Conservation (phyloP, 2,888 invertebrate species). For the Ophion slaviceki region DNA sequence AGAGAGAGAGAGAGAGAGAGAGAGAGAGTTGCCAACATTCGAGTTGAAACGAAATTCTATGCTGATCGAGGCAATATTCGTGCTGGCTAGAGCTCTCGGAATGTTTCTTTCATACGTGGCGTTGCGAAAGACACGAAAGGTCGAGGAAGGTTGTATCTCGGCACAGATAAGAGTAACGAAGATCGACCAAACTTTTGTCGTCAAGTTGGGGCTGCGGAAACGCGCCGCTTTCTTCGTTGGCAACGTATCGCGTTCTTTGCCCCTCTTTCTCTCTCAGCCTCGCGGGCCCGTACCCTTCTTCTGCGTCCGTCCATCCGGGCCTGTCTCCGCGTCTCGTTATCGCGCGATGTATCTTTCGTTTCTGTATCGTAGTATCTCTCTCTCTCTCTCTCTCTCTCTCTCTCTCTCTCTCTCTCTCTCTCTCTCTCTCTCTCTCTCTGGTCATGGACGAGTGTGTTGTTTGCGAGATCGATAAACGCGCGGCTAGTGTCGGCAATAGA, state of each 20-base stretch:
- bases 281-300: conserved; percentile 27
- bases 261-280: conserved; percentile 26
- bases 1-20: no score
- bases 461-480: conserved; percentile 57
- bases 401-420: conserved; percentile 46
- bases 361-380: conserved; percentile 49
- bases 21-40: no score
- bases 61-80: no score
- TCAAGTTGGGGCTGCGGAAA: conserved; percentile 25
- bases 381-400: conserved; percentile 43
- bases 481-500: conserved; percentile 12
- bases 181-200: conserved; percentile 71
- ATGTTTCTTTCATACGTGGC: neutral
- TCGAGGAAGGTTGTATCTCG: conserved; percentile 51
- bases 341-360: conserved; percentile 24
- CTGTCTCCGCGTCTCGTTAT: conserved; percentile 31
- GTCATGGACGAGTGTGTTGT: conserved; percentile 4
- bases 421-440: conserved; percentile 49
- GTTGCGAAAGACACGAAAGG: neutral
- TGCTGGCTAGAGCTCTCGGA: neutral
- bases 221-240: conserved; percentile 43
- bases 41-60: no score
- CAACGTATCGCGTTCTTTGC: conserved; percentile 42
- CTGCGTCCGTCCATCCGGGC: conserved; percentile 4
- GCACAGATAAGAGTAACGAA: conserved; percentile 74